Conservation (phyloP, 1,140 invertebrate species). For the Ooceraea biroi region DNA sequence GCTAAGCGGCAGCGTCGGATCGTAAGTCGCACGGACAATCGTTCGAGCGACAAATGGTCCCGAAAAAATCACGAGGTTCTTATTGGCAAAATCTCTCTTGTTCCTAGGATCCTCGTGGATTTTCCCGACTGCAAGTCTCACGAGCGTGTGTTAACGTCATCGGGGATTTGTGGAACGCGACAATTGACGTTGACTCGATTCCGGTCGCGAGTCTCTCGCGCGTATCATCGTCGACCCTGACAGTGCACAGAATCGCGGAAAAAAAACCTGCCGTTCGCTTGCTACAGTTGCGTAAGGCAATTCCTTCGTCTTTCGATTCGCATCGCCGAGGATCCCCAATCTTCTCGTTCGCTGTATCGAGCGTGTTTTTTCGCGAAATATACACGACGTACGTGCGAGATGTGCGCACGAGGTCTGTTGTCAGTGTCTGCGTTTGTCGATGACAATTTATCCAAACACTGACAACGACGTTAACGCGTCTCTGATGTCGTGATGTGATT, state of each 20-base stretch:
- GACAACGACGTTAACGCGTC: slow-evolving; percentile 3
- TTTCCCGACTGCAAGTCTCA: not conserved
- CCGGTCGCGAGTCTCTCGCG: not conserved
- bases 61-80: not conserved
- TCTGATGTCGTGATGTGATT: slow-evolving; percentile 79
- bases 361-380: not conserved
- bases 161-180: not conserved
- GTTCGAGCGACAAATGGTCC: not conserved
- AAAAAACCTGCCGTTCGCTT: slow-evolving; percentile 1
- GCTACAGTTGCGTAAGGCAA: slow-evolving; percentile 16
- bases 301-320: not conserved
- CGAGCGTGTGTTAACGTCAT: too few species aligned
- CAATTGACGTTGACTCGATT: not conserved
- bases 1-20: not conserved
- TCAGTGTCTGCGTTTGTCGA: not conserved
- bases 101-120: not conserved
- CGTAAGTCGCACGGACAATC: not conserved
- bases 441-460: not conserved
- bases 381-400: not conserved
- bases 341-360: too few species aligned
- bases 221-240: slow-evolving; percentile 17
- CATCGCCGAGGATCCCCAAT: not conserved
- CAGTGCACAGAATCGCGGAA: slow-evolving; percentile 9
- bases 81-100: not conserved
- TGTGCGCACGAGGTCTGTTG: too few species aligned